Conservation (phyloP, 2,113 vertebrate species). For the Platycercus adscitus region DNA sequence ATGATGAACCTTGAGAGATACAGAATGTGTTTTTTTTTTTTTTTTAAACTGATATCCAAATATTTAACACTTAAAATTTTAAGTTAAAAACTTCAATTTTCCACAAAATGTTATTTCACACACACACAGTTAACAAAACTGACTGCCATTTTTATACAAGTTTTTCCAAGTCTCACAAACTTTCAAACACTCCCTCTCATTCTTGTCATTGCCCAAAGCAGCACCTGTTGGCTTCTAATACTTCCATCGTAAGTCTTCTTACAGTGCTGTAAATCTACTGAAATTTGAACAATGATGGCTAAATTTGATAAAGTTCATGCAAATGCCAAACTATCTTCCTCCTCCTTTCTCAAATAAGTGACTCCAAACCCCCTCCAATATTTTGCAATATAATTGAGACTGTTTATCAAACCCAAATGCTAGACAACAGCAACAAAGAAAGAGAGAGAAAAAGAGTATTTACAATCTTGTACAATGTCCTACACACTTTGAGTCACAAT, state of each 20-base stretch:
- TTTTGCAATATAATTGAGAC: constrained; percentile 20
- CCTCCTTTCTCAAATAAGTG: neutral
- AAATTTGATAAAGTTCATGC: constrained; percentile 29
- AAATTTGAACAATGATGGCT: constrained; percentile 26
- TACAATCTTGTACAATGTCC: constrained; percentile 10
- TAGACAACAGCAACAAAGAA: neutral
- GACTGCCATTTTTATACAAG: constrained; percentile 57
- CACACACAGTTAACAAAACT: constrained; percentile 54
- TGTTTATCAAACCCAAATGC: constrained; percentile 1
- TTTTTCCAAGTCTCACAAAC: constrained; percentile 63
- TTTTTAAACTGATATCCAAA: constrained; percentile 65
- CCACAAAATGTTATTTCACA: constrained; percentile 59
- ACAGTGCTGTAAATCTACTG: neutral
- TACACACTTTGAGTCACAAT: neutral
- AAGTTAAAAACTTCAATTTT: constrained; percentile 51
- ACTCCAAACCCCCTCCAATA: neutral
- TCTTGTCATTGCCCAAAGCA: constrained; percentile 64
- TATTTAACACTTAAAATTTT: constrained; percentile 53
- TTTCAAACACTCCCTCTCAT: constrained; percentile 60
- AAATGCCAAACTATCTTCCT: constrained; percentile 19
- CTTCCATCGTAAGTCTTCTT: neutral
- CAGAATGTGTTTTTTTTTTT: constrained; percentile 53
- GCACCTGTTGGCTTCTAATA: constrained; percentile 40
- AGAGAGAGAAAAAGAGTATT: neutral
- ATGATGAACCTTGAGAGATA: constrained; percentile 68